These are phyloP conservation scores for Uropetala carovei DNA, from an alignment of 2,888 invertebrate species.

Conservation along the genomic window DNA sequence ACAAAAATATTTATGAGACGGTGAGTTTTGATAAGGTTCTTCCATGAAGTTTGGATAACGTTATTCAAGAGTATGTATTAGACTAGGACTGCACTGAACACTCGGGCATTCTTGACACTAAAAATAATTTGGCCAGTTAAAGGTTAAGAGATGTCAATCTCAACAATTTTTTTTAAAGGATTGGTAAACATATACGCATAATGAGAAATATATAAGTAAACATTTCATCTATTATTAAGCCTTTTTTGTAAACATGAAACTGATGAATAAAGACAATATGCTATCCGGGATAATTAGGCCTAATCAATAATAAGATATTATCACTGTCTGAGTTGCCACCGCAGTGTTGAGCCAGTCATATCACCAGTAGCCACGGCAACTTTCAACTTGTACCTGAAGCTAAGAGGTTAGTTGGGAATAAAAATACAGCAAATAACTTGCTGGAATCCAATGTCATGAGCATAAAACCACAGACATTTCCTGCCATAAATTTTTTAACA, in stretches of 20 bases:
- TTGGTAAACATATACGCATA: conserved; percentile 52
- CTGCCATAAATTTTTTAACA: conserved; percentile 59
- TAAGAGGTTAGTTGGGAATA: conserved; percentile 62
- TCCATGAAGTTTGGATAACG: conserved; percentile 55
- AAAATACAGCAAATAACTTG: conserved; percentile 61
- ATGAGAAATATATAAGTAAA: conserved; percentile 49
- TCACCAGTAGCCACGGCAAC: conserved; percentile 62
- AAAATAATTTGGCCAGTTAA: background rate
- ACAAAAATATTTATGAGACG: conserved; percentile 62
- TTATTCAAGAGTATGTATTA: conserved; percentile 56
- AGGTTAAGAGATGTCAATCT: conserved; percentile 35
- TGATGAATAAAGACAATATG: conserved; percentile 53
- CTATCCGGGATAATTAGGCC: conserved; percentile 55
- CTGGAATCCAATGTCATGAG: conserved; percentile 51
- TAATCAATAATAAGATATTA: conserved; percentile 55
- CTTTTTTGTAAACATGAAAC: conserved; percentile 50
- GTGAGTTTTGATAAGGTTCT: conserved; percentile 64
- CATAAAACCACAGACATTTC: conserved; percentile 51
- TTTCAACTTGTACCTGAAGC: conserved; percentile 60
- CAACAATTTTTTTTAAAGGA: conserved; percentile 1
- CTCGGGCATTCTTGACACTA: conserved; percentile 33
- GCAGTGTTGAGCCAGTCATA: conserved; percentile 61
- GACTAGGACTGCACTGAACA: conserved; percentile 62
- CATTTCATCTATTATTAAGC: conserved; percentile 28
- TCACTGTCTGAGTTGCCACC: conserved; percentile 61